Evolutionary conservation across 2,113 vertebrate species (phyloP).

Genomic region (Anhinga rufa): DNA sequence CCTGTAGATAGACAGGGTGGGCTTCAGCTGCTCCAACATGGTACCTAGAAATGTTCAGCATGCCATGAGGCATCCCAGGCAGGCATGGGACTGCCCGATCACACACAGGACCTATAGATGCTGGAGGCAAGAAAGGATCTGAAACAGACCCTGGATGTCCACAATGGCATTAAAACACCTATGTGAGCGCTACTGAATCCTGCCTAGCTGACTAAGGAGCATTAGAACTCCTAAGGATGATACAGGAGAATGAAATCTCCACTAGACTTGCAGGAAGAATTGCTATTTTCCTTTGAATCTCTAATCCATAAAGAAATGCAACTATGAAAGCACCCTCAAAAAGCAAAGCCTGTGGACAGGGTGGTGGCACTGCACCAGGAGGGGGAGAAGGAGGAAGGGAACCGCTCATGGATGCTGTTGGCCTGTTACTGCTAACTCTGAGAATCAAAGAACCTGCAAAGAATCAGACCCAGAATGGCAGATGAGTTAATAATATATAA

Average conservation of each 20-base stretch:
- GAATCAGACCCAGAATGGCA: neutral
- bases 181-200: neutral
- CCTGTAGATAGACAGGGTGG: neutral
- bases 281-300: neutral
- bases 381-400: neutral
- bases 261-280: neutral
- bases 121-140: neutral
- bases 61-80: too few relatives aligned
- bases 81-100: neutral
- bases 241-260: neutral
- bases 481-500: neutral
- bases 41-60: neutral
- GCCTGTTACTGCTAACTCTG: neutral
- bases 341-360: neutral
- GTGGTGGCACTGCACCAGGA: neutral
- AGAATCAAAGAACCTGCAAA: neutral
- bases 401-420: neutral
- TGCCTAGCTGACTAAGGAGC: neutral
- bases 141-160: neutral
- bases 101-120: neutral
- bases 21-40: neutral
- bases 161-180: neutral
- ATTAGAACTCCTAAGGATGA: neutral
- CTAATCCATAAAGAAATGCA: neutral
- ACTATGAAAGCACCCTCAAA: neutral